These are phyloP conservation scores for Oithona nana DNA, from an alignment of 2,888 invertebrate genomes.

Conservation along the genomic window DNA sequence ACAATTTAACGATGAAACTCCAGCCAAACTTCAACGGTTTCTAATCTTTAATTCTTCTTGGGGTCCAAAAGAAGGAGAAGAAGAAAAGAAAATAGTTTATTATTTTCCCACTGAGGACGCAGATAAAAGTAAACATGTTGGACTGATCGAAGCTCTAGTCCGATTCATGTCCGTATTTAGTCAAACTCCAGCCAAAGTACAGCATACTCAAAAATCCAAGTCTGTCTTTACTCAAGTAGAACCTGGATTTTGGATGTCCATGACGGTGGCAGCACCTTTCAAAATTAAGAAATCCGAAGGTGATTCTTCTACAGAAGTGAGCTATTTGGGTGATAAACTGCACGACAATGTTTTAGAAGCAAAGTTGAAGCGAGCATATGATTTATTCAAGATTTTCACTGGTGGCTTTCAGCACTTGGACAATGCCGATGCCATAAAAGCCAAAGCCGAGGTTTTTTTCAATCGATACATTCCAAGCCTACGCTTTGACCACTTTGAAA, in stretches of 20 bases:
- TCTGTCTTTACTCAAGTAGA: background rate
- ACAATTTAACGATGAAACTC: background rate
- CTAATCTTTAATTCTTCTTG: background rate
- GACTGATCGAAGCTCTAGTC: conserved; percentile 1
- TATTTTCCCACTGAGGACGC: background rate
- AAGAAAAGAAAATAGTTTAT: conserved; percentile 6
- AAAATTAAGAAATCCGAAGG: background rate
- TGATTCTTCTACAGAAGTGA: background rate
- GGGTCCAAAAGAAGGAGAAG: conserved; percentile 9
- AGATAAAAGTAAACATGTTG: background rate
- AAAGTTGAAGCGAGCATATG: background rate
- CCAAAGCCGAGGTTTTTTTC: background rate
- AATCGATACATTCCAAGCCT: background rate
- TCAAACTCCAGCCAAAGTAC: background rate
- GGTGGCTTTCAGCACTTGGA: background rate
- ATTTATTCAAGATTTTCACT: background rate
- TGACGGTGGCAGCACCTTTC: background rate
- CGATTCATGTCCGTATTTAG: background rate
- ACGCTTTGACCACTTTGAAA: background rate
- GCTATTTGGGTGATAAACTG: background rate
- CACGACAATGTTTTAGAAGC: background rate
- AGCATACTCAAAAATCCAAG: background rate
- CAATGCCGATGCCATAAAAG: background rate
- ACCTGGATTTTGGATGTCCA: conserved; percentile 1
- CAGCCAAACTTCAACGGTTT: background rate